Evolutionary conservation across 2,113 vertebrate species (phyloP).

Genomic region (Abramis brama): DNA sequence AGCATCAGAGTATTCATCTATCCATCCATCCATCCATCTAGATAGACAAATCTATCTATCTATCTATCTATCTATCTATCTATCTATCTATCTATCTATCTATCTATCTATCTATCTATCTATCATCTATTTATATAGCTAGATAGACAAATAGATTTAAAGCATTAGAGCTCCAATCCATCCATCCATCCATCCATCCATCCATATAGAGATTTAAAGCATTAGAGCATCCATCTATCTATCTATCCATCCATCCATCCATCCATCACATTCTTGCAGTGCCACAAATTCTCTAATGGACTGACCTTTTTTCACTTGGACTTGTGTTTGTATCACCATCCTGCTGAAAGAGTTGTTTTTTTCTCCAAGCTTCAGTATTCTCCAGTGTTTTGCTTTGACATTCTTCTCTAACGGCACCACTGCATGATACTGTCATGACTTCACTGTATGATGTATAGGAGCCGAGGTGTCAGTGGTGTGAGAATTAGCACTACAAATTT

Average conservation of each 20-base stretch:
- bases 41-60: too few species aligned
- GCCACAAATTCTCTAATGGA: not conserved
- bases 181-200: too few species aligned
- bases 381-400: not conserved
- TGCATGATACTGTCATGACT: slow-evolving; percentile 13
- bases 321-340: not conserved
- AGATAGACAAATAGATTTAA: too few species aligned
- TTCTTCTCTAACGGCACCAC: not conserved
- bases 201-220: too few species aligned
- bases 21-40: too few species aligned
- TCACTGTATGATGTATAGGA: not conserved
- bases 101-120: not conserved
- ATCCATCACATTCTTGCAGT: not conserved
- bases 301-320: not conserved
- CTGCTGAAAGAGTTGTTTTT: not conserved
- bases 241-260: too few species aligned
- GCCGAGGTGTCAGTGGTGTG: not conserved
- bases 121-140: too few species aligned
- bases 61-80: not conserved
- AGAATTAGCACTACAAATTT: not conserved
- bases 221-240: too few species aligned
- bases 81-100: too few species aligned
- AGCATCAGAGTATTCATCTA: too few species aligned
- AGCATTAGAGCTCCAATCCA: too few species aligned
- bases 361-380: not conserved